Percentiles rank a stretch among this genome's conserved stretches.
Evolutionary conservation across 2,113 vertebrate species (phyloP).

Genomic region (Antigone vipio): DNA sequence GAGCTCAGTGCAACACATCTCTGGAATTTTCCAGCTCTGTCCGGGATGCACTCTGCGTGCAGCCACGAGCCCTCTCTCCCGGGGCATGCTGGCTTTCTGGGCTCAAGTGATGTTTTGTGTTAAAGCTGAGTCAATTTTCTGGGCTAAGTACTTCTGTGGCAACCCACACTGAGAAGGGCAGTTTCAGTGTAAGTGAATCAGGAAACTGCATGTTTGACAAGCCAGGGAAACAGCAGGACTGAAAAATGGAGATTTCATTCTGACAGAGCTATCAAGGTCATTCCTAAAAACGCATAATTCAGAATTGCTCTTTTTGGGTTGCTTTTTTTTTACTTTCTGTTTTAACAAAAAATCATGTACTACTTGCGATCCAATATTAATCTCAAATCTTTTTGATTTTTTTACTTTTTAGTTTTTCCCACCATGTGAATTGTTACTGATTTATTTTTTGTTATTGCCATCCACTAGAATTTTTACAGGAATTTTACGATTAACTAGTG

Average conservation of each 20-base stretch:
- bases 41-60: not conserved
- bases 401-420: not conserved
- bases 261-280: not conserved
- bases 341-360: not conserved
- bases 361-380: not conserved
- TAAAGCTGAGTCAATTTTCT: not conserved
- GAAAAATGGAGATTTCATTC: rapidly evolving
- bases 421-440: not conserved
- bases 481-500: not conserved
- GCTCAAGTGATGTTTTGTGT: not conserved
- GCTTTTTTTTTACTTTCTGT: not conserved
- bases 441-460: not conserved
- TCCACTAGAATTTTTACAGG: not conserved
- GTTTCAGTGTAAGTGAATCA: not conserved
- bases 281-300: not conserved
- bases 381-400: too few species aligned
- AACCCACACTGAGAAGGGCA: not conserved
- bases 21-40: slow-evolving; percentile 24
- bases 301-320: not conserved
- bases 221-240: not conserved
- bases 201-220: not conserved
- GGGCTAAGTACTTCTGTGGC: not conserved
- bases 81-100: not conserved
- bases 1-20: not conserved
- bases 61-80: not conserved